Evolutionary conservation across 2,888 invertebrate genomes (phyloP), one percentile per base, ranked within the genome.

Genomic region (Ennomos fuscantarius): DNA sequence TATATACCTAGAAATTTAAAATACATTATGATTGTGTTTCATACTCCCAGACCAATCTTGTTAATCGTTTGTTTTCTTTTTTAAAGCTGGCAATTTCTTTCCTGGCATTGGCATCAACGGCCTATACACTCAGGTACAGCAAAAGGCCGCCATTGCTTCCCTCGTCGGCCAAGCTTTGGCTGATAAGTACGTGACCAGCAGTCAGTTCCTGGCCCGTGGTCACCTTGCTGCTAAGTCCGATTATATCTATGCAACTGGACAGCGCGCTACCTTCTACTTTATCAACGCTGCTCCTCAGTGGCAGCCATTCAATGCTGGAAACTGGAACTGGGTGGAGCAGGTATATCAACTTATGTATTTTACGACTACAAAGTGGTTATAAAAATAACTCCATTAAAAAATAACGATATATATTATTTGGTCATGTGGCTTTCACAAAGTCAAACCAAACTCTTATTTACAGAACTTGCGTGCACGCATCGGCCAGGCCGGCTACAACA

Each of bases 221-320:
- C 95, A 95, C 70, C 81, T 95, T 40, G 82, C 93, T 0, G 94
- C 95, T 1, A 94, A 94, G 72, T 92, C 90, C 9, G 95, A 95
- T 76, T 94, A 92, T 66, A 82, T 94, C n/a, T 94, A 91, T 66
- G 94, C 93, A 0, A 81, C 92, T 8, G 93, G 93, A 39, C 94
- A 95, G 68, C 82, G 89, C 0, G 78, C 94, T 0, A 93, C 94
- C 0, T 95, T 95, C 79, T 94, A 94, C 77, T 95, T 93, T 70
- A 82, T 95, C 47, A 95, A 95, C 71, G 92, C 92, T 1, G 94
- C 94, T 1, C 95, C 95, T 1, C 95, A 95, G 65, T 95, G 95
- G 95, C 94, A 94, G 55, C 87, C 87, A 0, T 93, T 94, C 70
- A 94, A 94, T 63, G 92, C 81, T 55, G 93, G 93, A n/a, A 94